Percentiles rank a stretch among this genome's conserved stretches.
Evolutionary conservation across 2,113 vertebrate genomes (phyloP).

Genomic region (Lonchura striata): DNA sequence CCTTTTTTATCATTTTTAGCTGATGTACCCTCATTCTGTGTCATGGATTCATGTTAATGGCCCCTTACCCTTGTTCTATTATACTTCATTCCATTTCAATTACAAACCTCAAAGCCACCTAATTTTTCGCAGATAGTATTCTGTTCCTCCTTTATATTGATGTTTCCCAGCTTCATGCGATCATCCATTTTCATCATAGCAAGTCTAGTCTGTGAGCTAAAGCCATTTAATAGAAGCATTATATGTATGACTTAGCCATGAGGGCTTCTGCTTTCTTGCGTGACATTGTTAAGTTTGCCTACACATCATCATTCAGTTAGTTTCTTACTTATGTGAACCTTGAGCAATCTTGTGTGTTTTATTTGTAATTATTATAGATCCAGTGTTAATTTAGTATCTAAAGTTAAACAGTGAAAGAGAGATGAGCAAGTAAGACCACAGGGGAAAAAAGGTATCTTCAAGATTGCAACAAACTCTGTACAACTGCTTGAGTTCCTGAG

Average conservation of each 20-base stretch:
- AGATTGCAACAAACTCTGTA: not conserved
- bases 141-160: conserved; percentile 31
- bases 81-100: conserved; percentile 42
- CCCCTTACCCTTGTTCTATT: conserved; percentile 30
- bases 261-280: not conserved
- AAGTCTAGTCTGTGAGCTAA: not conserved
- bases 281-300: not conserved
- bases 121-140: conserved; percentile 27
- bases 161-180: not conserved
- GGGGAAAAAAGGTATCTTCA: not conserved
- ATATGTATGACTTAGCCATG: not conserved
- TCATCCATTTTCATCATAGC: conserved; percentile 17
- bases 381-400: not conserved
- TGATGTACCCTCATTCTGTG: not conserved
- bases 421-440: fast-evolving
- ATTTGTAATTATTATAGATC: not conserved
- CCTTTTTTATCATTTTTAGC: conserved; percentile 32
- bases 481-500: not conserved
- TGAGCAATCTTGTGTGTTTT: not conserved
- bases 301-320: fast-evolving
- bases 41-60: conserved; percentile 30
- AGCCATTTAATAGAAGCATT: not conserved
- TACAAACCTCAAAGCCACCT: conserved; percentile 33
- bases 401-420: not conserved
- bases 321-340: not conserved